phyloP scores from a whole-genome alignment of 1,140 invertebrate species.

The Argopecten irradians region DNA sequence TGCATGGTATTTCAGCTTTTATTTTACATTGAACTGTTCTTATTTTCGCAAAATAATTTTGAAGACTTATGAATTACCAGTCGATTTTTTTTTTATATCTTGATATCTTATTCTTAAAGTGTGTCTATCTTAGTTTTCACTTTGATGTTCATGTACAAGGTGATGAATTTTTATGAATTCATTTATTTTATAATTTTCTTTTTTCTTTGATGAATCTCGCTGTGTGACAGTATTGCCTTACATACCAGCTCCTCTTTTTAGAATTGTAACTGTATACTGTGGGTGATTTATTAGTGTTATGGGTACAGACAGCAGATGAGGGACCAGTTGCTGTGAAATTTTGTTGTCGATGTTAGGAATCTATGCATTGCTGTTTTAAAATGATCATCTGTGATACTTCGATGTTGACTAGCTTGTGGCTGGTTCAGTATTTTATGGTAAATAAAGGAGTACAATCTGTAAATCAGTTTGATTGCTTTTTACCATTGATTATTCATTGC shows the following conservation, averaged over 20 bases:
- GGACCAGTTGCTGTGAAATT: background rate
- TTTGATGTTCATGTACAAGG: background rate
- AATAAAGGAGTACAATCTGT: background rate
- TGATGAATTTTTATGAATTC: background rate
- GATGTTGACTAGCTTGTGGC: background rate
- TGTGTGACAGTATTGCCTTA: slow-evolving; percentile 9
- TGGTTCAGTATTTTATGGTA: background rate
- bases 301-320: background rate
- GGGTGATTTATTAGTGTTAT: background rate
- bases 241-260: background rate
- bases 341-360: background rate
- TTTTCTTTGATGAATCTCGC: background rate
- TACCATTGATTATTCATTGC: too few relatives aligned
- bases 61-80: background rate
- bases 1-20: background rate
- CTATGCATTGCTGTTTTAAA: slow-evolving; percentile 14
- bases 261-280: background rate
- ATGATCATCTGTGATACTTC: background rate
- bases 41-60: background rate
- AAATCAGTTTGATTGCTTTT: too few relatives aligned
- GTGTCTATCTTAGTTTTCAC: background rate
- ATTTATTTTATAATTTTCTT: background rate
- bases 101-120: background rate
- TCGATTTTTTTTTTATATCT: background rate
- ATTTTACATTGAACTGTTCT: background rate